These are phyloP conservation scores for Galagoides demidoff DNA, from an alignment of 2,797 vertebrate genomes.

Conservation along the genomic window DNA sequence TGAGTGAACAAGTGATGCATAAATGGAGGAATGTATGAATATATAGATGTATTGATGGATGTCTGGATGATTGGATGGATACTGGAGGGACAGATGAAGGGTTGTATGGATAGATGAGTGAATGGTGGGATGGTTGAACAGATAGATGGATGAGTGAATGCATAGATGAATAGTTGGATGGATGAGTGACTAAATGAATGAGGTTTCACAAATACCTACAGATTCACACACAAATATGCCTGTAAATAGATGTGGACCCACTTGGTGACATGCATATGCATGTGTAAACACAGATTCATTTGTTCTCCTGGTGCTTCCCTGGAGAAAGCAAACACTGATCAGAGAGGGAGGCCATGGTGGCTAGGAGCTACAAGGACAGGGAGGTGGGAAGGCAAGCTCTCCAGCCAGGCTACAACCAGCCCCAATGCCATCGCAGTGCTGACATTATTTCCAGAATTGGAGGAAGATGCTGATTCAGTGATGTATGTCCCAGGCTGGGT, in stretches of 20 bases:
- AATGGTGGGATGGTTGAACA: too few species aligned
- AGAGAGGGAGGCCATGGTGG: background rate
- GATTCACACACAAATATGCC: background rate
- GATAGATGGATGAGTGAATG: too few species aligned
- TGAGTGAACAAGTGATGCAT: background rate
- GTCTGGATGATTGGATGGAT: background rate
- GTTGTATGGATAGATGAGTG: rapidly evolving
- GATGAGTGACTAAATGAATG: background rate
- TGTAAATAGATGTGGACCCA: background rate
- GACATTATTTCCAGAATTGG: conserved; percentile 5
- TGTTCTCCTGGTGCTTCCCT: background rate
- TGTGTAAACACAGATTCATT: background rate
- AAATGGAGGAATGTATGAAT: background rate
- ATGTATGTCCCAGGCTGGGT: background rate
- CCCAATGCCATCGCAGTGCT: background rate
- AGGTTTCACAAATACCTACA: background rate
- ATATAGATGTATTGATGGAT: too few species aligned
- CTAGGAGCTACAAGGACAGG: background rate
- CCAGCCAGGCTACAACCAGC: background rate
- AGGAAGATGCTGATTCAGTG: conserved; percentile 45
- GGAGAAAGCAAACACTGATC: background rate
- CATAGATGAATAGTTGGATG: background rate
- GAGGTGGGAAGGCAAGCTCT: background rate
- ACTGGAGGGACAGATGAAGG: background rate
- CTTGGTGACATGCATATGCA: background rate